These are phyloP conservation scores for Oscheius sp. DNA, from an alignment of 2,888 invertebrate species.

Conservation along the genomic window DNA sequence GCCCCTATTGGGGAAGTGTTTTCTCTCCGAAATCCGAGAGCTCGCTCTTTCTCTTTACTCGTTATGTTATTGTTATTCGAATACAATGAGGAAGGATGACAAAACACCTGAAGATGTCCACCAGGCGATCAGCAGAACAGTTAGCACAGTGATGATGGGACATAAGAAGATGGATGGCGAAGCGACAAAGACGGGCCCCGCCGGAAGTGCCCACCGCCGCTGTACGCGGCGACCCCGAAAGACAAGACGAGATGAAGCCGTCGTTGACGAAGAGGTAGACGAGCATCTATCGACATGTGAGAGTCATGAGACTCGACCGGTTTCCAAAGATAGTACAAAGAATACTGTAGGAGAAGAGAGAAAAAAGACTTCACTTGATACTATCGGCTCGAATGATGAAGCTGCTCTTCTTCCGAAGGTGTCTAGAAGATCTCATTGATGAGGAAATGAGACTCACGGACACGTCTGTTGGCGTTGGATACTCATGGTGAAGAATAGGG, in stretches of 20 bases:
- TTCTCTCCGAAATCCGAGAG: neutral
- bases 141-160: constrained; percentile 31
- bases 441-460: no score
- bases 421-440: neutral
- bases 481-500: neutral
- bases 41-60: no score
- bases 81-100: neutral
- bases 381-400: constrained; percentile 18
- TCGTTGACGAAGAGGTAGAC: neutral
- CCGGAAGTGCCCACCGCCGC: neutral
- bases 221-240: no score
- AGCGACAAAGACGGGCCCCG: constrained; percentile 40
- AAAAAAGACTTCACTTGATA: constrained; percentile 14
- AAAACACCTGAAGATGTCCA: constrained; percentile 8
- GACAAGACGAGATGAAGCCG: neutral
- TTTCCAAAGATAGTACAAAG: neutral
- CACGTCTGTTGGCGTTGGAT: constrained; percentile 26
- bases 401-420: constrained; percentile 12
- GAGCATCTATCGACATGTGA: neutral
- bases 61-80: neutral
- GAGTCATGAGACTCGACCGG: neutral
- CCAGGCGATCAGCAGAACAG: constrained; percentile 29
- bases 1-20: constrained; percentile 8
- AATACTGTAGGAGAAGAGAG: neutral
- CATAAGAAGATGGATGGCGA: constrained; percentile 33